A percentile compares a stretch with the other conserved stretches of the same genome.
Evolutionary conservation across 1,140 invertebrate species (phyloP).

Genomic region (Drosophila baimaii): DNA sequence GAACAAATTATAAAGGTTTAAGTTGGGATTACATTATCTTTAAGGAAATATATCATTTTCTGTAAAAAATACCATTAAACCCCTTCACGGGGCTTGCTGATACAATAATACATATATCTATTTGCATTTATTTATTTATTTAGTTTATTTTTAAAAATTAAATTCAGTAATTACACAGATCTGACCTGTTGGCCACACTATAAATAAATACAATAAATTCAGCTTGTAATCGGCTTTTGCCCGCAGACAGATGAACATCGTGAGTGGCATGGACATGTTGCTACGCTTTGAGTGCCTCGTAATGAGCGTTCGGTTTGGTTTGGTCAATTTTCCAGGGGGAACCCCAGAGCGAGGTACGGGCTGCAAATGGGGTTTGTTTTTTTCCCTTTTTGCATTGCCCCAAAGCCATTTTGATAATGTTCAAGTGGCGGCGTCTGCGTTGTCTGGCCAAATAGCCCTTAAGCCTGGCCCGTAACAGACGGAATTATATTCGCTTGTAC

Average conservation of each 20-base stretch:
- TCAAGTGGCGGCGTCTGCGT: constrained; percentile 19
- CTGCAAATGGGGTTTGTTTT: not conserved
- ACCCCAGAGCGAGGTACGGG: not conserved
- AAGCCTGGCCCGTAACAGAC: constrained; percentile 14
- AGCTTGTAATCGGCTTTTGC: constrained; percentile 32
- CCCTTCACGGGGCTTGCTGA: not conserved
- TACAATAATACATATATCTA: not conserved
- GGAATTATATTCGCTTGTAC: constrained; percentile 15
- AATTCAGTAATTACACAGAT: not conserved
- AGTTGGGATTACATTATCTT: no score
- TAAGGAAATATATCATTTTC: not conserved
- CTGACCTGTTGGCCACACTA: not conserved
- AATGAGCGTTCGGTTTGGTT: constrained; percentile 19
- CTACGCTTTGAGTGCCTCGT: not conserved
- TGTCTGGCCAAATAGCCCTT: constrained; percentile 45
- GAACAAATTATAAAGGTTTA: no score
- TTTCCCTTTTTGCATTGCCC: not conserved
- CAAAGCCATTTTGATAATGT: constrained; percentile 14
- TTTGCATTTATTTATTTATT: no score
- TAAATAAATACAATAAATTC: constrained; percentile 22
- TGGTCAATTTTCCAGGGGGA: not conserved
- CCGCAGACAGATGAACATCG: constrained; percentile 2
- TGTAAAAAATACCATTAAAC: not conserved
- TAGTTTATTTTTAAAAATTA: constrained; percentile 1
- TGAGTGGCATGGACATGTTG: not conserved